phyloP scores from a whole-genome alignment of 2,888 invertebrate species.

The Agriopis leucophaearia region DNA sequence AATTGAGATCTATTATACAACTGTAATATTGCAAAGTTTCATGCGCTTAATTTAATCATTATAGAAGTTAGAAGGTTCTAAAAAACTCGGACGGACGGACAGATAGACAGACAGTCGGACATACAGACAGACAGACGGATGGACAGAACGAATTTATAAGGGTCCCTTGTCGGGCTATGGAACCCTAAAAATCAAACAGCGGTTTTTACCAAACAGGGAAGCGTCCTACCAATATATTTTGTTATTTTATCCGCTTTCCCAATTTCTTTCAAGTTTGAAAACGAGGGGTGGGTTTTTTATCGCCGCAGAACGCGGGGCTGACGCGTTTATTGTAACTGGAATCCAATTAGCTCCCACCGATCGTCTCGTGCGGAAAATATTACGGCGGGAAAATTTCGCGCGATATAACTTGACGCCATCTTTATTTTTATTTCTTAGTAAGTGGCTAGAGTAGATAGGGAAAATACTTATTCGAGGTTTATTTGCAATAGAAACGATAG shows the following conservation, averaged over 20 bases:
- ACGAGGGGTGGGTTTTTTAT: constrained; percentile 56
- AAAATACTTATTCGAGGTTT: background rate
- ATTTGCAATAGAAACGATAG: too few species aligned
- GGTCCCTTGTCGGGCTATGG: too few species aligned
- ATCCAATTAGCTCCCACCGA: constrained; percentile 68
- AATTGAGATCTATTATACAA: too few species aligned
- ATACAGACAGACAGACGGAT: too few species aligned
- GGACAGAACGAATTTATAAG: too few species aligned
- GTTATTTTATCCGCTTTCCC: constrained; percentile 50
- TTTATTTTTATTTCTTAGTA: background rate
- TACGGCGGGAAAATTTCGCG: constrained; percentile 55
- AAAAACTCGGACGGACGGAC: too few species aligned
- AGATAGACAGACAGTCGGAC: too few species aligned
- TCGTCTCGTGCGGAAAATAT: constrained; percentile 53
- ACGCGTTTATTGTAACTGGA: constrained; percentile 71
- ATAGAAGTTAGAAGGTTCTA: too few species aligned
- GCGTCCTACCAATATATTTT: constrained; percentile 26
- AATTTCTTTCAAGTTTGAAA: constrained; percentile 53
- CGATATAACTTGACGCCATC: constrained; percentile 35
- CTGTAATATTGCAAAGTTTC: too few species aligned
- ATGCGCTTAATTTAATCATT: too few species aligned
- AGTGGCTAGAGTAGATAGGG: background rate
- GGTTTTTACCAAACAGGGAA: background rate
- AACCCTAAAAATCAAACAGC: constrained; percentile 28
- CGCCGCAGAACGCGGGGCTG: constrained; percentile 51